Conservation (phyloP, 2,113 vertebrate species). For the Odontesthes bonariensis region DNA sequence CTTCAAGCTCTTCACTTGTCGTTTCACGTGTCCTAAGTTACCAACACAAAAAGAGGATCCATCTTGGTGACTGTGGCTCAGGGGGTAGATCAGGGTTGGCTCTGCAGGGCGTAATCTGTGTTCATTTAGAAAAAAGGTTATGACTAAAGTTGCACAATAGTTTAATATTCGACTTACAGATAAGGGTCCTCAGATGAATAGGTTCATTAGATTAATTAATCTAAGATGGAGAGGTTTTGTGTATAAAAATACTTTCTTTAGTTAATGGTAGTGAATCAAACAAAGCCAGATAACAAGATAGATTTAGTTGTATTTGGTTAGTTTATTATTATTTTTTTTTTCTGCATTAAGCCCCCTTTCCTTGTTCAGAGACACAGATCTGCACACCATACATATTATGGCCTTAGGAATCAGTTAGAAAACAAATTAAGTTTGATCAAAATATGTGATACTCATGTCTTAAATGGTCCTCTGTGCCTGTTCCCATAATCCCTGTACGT, state of each 20-base stretch:
- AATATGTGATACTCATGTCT: conserved; percentile 76
- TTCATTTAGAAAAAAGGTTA: not conserved
- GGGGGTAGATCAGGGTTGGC: too few relatives aligned
- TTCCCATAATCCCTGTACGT: conserved; percentile 52
- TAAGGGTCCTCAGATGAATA: not conserved
- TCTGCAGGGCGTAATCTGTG: too few relatives aligned
- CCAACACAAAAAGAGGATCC: too few relatives aligned
- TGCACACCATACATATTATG: conserved; percentile 33
- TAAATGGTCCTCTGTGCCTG: conserved; percentile 81
- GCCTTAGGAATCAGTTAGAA: conserved; percentile 68
- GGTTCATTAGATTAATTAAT: not conserved
- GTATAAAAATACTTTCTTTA: not conserved
- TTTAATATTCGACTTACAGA: conserved; percentile 4
- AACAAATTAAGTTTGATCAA: conserved; percentile 61
- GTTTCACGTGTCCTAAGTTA: too few relatives aligned
- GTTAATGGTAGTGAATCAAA: conserved; percentile 1
- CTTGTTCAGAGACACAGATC: conserved; percentile 16
- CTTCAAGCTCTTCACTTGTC: too few relatives aligned
- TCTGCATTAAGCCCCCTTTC: not conserved
- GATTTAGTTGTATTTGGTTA: conserved; percentile 34
- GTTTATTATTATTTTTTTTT: too few relatives aligned
- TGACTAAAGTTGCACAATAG: not conserved
- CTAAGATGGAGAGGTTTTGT: not conserved
- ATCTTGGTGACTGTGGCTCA: too few relatives aligned
- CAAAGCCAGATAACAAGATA: conserved; percentile 6